phyloP scores from a whole-genome alignment of 2,113 vertebrate species.

The Caranx ignobilis region DNA sequence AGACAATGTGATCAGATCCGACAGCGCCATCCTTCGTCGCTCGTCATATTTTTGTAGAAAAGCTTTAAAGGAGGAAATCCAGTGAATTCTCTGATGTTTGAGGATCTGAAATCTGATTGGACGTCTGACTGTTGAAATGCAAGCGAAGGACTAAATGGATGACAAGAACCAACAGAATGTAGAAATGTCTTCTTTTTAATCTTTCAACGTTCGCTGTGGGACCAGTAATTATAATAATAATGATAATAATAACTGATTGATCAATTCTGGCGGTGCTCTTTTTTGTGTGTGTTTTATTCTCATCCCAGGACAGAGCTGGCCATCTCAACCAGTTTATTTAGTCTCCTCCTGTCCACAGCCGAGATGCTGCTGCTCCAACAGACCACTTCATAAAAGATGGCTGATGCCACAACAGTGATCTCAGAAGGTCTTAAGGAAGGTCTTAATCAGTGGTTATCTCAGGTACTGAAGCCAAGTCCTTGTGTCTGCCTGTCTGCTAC shows the following conservation, averaged over 20 bases:
- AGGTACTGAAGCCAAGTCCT: too few species aligned
- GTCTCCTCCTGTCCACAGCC: too few species aligned
- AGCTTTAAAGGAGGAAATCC: slow-evolving; percentile 55
- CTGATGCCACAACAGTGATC: too few species aligned
- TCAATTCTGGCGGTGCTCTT: background rate
- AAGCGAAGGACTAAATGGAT: background rate
- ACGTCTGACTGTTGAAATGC: slow-evolving; percentile 12
- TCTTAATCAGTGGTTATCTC: too few species aligned
- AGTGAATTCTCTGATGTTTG: slow-evolving; percentile 36
- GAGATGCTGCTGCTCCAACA: too few species aligned
- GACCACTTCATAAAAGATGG: too few species aligned
- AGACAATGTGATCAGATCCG: slow-evolving; percentile 25
- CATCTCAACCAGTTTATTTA: too few species aligned
- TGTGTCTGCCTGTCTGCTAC: too few species aligned
- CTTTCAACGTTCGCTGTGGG: slow-evolving; percentile 55
- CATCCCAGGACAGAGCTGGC: too few species aligned
- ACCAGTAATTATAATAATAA: slow-evolving; percentile 55
- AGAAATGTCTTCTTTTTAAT: slow-evolving; percentile 43
- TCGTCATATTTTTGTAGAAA: slow-evolving; percentile 80
- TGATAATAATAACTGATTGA: slow-evolving; percentile 43
- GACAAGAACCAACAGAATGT: slow-evolving; percentile 57
- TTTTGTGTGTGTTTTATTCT: background rate
- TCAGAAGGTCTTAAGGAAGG: too few species aligned
- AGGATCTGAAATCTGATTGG: slow-evolving; percentile 39
- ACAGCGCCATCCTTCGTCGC: slow-evolving; percentile 7